These are phyloP conservation scores for Drosophila kambysellisi DNA, from an alignment of 2,888 invertebrate species.

Conservation along the genomic window DNA sequence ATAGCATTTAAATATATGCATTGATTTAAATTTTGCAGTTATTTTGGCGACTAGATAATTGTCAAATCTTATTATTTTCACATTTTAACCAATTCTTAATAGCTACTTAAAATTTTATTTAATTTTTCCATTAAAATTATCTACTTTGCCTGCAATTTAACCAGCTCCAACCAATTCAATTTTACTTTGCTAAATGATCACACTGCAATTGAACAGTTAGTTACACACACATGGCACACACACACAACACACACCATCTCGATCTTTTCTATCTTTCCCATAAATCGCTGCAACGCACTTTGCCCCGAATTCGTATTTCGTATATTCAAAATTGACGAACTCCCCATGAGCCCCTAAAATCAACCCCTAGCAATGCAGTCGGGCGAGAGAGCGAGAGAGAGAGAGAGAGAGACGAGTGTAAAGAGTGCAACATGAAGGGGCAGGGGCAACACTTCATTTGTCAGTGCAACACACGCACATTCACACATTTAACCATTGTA, in stretches of 20 bases:
- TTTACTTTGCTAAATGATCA: background rate
- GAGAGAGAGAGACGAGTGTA: slow-evolving; percentile 10
- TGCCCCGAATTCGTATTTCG: slow-evolving; percentile 12
- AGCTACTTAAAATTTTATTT: accelerated
- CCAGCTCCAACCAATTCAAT: background rate
- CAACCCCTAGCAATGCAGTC: slow-evolving; percentile 55
- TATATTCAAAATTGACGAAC: slow-evolving; percentile 32
- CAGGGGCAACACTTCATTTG: slow-evolving; percentile 68
- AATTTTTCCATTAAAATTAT: background rate
- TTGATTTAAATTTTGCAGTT: background rate
- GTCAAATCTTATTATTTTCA: too few species aligned
- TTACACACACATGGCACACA: background rate
- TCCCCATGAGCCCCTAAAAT: slow-evolving; percentile 12
- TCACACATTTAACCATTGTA: slow-evolving; percentile 59
- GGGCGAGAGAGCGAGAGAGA: slow-evolving; percentile 20
- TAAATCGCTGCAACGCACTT: slow-evolving; percentile 67
- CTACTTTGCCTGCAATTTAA: background rate
- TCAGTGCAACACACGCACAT: slow-evolving; percentile 57
- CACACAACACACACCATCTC: background rate
- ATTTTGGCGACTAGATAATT: background rate
- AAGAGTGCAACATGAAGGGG: slow-evolving; percentile 42
- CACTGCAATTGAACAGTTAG: background rate
- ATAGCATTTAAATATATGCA: background rate
- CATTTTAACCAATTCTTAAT: background rate
- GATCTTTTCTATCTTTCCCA: slow-evolving; percentile 61